Conservation (phyloP, 2,113 vertebrate genomes). For the Ascaphus truei region DNA sequence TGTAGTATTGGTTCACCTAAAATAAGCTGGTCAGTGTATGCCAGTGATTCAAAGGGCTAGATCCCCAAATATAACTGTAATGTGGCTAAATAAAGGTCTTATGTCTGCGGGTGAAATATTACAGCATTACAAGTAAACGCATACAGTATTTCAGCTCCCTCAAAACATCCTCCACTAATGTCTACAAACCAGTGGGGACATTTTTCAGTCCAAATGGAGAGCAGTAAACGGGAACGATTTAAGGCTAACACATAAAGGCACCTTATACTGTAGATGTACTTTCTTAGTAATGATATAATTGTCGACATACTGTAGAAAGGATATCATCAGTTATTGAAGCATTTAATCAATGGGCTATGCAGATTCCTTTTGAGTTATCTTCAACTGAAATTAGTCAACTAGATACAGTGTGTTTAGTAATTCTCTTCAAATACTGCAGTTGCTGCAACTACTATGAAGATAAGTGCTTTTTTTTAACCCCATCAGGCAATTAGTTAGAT, state of each 20-base stretch:
- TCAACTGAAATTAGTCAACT: conserved; percentile 5
- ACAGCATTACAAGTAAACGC: neutral
- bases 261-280: neutral
- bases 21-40: no score
- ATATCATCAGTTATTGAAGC: neutral
- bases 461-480: neutral
- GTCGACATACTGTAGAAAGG: conserved; percentile 7
- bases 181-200: neutral
- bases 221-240: neutral
- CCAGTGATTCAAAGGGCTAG: no score
- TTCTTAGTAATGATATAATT: conserved; percentile 26
- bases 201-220: neutral
- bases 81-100: no score
- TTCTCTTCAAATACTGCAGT: neutral
- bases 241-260: neutral
- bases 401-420: neutral
- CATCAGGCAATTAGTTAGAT: no score
- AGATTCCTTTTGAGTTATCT: neutral
- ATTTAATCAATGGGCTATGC: conserved; percentile 3
- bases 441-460: neutral
- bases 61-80: no score
- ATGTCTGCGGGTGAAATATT: neutral
- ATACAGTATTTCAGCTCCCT: neutral
- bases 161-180: neutral
- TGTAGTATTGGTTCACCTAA: no score